These are phyloP conservation scores for Drosophila gunungcola DNA, from an alignment of 1,140 invertebrate species.

Conservation along the genomic window DNA sequence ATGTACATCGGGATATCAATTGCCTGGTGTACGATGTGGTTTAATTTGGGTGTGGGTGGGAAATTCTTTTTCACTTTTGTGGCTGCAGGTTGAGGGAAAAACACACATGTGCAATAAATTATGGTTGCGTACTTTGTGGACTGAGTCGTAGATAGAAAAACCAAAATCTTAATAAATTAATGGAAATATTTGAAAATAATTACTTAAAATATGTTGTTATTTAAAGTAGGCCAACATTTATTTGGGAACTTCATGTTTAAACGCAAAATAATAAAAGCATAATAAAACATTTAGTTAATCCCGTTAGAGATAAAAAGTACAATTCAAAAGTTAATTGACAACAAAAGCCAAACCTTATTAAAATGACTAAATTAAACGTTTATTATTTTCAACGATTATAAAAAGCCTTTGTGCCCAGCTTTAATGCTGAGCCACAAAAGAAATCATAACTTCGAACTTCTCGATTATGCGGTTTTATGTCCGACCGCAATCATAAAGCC, in stretches of 20 bases:
- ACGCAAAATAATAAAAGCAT: no score
- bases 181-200: no score
- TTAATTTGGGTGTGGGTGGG: slow-evolving; percentile 60
- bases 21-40: slow-evolving; percentile 32
- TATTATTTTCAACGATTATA: slow-evolving; percentile 29
- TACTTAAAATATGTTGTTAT: no score
- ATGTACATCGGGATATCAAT: slow-evolving; percentile 70
- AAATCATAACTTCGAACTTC: slow-evolving; percentile 16
- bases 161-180: not conserved
- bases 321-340: not conserved
- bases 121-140: not conserved
- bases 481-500: slow-evolving; percentile 52
- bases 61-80: slow-evolving; percentile 37
- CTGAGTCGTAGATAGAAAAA: slow-evolving; percentile 11
- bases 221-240: no score
- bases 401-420: slow-evolving; percentile 6
- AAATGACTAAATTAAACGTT: slow-evolving; percentile 43
- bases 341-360: slow-evolving; percentile 1
- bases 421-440: slow-evolving; percentile 9
- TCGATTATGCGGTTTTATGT: slow-evolving; percentile 43
- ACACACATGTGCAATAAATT: slow-evolving; percentile 36
- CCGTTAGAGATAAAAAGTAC: no score
- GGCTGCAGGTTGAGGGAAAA: slow-evolving; percentile 41
- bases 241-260: no score
- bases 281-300: no score